A percentile compares a stretch with the other conserved stretches of the same genome.
Evolutionary conservation across 2,888 invertebrate genomes (phyloP).

Genomic region (Drosophila helvetica): DNA sequence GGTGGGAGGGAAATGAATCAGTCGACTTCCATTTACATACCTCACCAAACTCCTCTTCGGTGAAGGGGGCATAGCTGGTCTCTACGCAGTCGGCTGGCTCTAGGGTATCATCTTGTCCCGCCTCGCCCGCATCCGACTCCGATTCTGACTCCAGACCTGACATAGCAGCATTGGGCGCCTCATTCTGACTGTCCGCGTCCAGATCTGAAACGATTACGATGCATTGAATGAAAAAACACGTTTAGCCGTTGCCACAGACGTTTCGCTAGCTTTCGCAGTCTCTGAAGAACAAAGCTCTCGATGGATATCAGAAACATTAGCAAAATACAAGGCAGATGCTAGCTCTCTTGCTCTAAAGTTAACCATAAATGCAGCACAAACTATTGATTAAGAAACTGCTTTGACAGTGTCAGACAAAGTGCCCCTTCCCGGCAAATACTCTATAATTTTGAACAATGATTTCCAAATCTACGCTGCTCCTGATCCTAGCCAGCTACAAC

Average conservation of each 20-base stretch:
- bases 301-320: slow-evolving; percentile 10
- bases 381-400: background rate
- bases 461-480: slow-evolving; percentile 42
- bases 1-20: background rate
- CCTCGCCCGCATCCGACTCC: slow-evolving; percentile 85
- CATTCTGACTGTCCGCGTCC: slow-evolving; percentile 89
- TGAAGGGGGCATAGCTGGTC: slow-evolving; percentile 86
- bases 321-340: slow-evolving; percentile 3
- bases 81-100: slow-evolving; percentile 81
- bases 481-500: background rate
- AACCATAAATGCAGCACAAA: slow-evolving; percentile 6
- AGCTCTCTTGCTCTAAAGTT: background rate
- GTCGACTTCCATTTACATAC: slow-evolving; percentile 71
- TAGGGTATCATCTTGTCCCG: slow-evolving; percentile 41
- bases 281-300: slow-evolving; percentile 15
- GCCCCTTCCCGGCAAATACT: slow-evolving; percentile 18
- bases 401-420: background rate
- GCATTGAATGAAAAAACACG: background rate
- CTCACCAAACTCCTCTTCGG: slow-evolving; percentile 87
- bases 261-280: slow-evolving; percentile 33
- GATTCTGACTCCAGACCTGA: slow-evolving; percentile 85
- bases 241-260: background rate
- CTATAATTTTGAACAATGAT: slow-evolving; percentile 57
- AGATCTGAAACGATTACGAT: slow-evolving; percentile 85
- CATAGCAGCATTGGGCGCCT: slow-evolving; percentile 85